Conservation (phyloP, 1,140 invertebrate species). For the Triops cancriformis region DNA sequence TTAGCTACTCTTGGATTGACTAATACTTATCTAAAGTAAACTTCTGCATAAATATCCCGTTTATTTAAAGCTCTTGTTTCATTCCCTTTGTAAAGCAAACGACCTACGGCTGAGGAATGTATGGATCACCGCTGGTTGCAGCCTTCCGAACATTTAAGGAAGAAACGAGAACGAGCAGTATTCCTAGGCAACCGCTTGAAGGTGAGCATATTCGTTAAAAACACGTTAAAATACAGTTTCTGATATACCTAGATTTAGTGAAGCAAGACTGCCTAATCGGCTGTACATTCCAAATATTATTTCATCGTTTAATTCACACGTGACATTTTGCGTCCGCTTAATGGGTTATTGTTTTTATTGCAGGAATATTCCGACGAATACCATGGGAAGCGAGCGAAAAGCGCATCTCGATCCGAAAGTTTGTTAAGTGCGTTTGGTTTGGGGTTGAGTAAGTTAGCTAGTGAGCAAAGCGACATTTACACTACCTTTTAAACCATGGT, state of each 20-base stretch:
- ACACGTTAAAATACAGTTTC: background rate
- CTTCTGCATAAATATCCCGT: background rate
- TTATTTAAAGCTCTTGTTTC: slow-evolving; percentile 30
- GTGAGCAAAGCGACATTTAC: slow-evolving; percentile 68
- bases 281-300: too few species aligned
- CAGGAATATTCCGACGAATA: slow-evolving; percentile 67
- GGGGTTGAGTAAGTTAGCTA: slow-evolving; percentile 56
- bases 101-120: slow-evolving; percentile 86
- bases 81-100: slow-evolving; percentile 56
- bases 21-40: slow-evolving; percentile 14
- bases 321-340: background rate
- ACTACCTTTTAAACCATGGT: slow-evolving; percentile 42
- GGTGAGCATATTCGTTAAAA: slow-evolving; percentile 18
- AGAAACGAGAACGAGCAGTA: slow-evolving; percentile 77
- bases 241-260: background rate
- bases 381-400: slow-evolving; percentile 52
- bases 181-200: slow-evolving; percentile 67
- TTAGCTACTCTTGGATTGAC: slow-evolving; percentile 26
- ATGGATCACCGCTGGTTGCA: slow-evolving; percentile 91
- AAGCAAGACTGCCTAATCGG: too few species aligned
- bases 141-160: slow-evolving; percentile 83
- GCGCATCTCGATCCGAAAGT: slow-evolving; percentile 50
- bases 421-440: slow-evolving; percentile 42
- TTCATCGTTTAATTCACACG: background rate
- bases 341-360: slow-evolving; percentile 23